Base-by-base conservation (phyloP, 2,113 vertebrate genomes). In the Sylvilagus bachmani region DNA sequence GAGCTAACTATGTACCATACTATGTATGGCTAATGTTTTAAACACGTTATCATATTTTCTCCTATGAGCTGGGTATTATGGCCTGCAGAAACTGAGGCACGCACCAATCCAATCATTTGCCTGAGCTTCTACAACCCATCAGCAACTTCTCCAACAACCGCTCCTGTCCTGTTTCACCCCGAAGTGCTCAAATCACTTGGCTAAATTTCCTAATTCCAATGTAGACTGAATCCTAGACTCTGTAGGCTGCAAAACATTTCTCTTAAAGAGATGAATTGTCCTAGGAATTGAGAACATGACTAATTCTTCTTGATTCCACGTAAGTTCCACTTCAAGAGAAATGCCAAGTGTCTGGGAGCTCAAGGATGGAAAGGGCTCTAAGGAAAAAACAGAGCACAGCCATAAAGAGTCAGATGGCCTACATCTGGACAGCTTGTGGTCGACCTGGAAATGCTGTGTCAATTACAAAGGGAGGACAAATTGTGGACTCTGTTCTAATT, bases 401-500 rank as follows among this genome's bases (percentile, higher is more conserved):
- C 74, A 88, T 97, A 90, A 96, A 97, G 79, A 86, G 70, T 97
- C 93, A 94, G 93, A 96, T 91, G 93, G 93, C 92, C 91, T 64
- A 94, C 92, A 93, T 97, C 95, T 77, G 70, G 95, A 64, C 62
- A 87, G 84, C 91, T 62, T 69, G 93, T 66, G 81, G 86, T 79
- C 12, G 10, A 25, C 91, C 86, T 67, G 93, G 91, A 31, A 62
- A 36, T 6, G 83, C 89, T 81, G 87, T 71, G 90, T 69, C 90
- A 96, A 81, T 92, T 92, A 62, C 70, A 97, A 69, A 97, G 95
- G 16, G 96, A 62, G 95, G 97, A 97, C 95, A 97, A 95, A 96
- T 96, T 88, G 70, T 84, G 74, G 55, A 74, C 87, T 97, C 93
- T 94, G 95, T 96, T 98, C 98, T 97, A 90, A 97, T 95, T 73